Percentiles rank a stretch among this genome's conserved stretches.
phyloP scores from a whole-genome alignment of 2,888 invertebrate species.

The Pegoplata infirma region DNA sequence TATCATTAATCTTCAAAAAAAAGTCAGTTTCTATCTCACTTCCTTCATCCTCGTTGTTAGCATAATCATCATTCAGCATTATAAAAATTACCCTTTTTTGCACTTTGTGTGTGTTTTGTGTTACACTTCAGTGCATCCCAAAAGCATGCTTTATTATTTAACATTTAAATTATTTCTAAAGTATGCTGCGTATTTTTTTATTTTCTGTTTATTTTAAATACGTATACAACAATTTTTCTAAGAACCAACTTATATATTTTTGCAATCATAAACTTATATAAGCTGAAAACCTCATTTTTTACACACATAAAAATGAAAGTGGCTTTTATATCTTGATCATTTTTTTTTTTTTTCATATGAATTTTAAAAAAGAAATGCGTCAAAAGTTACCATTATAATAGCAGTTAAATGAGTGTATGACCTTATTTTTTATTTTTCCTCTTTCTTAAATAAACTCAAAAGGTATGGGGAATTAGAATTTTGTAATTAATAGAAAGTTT shows the following conservation, averaged over 20 bases:
- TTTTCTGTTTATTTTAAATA: conserved; percentile 10
- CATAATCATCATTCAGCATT: conserved; percentile 27
- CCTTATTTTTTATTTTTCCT: conserved; percentile 44
- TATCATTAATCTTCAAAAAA: conserved; percentile 12
- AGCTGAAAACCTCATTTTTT: conserved; percentile 38
- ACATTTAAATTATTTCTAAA: conserved; percentile 18
- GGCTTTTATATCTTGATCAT: conserved; percentile 48
- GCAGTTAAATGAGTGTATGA: conserved; percentile 36
- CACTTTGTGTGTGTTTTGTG: background rate
- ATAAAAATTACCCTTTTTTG: conserved; percentile 28
- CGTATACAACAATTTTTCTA: conserved; percentile 1
- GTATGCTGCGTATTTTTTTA: conserved; percentile 25
- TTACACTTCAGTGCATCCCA: conserved; percentile 28
- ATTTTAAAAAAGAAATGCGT: conserved; percentile 35
- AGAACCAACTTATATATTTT: conserved; percentile 6
- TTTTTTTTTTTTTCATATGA: conserved; percentile 23
- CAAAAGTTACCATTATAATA: conserved; percentile 33
- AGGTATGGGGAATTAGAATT: background rate
- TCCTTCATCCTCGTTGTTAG: background rate
- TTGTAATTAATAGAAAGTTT: background rate
- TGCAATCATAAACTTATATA: conserved; percentile 23
- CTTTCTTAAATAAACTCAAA: conserved; percentile 30
- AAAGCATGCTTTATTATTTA: conserved; percentile 38
- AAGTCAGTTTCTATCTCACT: background rate
- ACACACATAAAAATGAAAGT: conserved; percentile 35